Conservation (phyloP, 2,888 invertebrate genomes). For the Cheilosia vernalis region DNA sequence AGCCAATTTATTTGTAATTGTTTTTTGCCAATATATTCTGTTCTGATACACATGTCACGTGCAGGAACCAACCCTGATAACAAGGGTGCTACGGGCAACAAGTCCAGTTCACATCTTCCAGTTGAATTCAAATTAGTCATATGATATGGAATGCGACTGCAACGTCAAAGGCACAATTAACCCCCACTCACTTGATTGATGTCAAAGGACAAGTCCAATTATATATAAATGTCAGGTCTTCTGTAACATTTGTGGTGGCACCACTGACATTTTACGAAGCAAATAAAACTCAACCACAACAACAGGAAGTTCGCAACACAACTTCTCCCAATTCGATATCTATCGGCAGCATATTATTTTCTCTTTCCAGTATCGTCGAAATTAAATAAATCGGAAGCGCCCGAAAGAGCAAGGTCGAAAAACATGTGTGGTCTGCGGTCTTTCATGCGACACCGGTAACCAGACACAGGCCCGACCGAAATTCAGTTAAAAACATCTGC, state of each 20-base stretch:
- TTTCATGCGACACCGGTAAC: conserved; percentile 35
- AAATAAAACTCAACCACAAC: conserved; percentile 23
- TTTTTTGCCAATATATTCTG: too few species aligned
- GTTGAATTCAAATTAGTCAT: too few species aligned
- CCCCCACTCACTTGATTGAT: conserved; percentile 7
- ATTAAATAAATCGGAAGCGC: conserved; percentile 4
- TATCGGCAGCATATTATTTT: neutral
- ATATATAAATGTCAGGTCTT: neutral
- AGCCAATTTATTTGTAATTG: too few species aligned
- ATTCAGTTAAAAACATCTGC: conserved; percentile 60
- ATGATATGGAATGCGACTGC: too few species aligned
- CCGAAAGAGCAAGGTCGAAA: conserved; percentile 24
- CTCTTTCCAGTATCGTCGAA: neutral
- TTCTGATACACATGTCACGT: too few species aligned
- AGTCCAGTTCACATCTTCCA: too few species aligned
- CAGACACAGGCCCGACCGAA: conserved; percentile 5
- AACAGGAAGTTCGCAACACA: neutral
- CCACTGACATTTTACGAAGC: conserved; percentile 3
- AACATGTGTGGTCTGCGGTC: conserved; percentile 53
- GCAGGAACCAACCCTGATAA: too few species aligned
- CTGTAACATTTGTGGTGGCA: neutral
- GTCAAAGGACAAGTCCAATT: conserved; percentile 10
- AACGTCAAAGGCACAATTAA: neutral
- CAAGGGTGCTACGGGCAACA: too few species aligned
- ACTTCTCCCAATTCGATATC: neutral